These are phyloP conservation scores for Leptopilina drosophilae DNA, from an alignment of 2,888 invertebrate genomes.

Conservation along the genomic window DNA sequence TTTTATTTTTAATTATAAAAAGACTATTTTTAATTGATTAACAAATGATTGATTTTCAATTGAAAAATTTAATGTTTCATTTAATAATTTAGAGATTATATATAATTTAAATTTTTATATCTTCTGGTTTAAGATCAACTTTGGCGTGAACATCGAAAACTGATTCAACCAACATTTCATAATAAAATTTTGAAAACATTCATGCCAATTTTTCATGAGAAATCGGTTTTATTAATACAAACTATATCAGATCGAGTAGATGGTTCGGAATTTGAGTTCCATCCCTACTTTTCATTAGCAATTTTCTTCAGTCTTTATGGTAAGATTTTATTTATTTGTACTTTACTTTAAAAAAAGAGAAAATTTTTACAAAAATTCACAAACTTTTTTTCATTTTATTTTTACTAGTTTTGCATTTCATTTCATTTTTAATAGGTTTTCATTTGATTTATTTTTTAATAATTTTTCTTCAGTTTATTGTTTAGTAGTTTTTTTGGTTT, in stretches of 20 bases:
- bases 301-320: neutral
- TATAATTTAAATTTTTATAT: neutral
- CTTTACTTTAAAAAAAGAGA: no score
- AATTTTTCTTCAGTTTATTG: no score
- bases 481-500: no score
- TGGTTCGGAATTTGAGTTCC: neutral
- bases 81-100: neutral
- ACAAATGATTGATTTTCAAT: neutral
- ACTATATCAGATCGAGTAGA: neutral
- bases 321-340: neutral
- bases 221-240: neutral
- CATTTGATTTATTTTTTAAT: no score
- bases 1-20: no score
- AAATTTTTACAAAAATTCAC: neutral
- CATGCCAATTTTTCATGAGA: neutral
- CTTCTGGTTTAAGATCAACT: neutral
- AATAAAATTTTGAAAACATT: neutral
- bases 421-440: neutral
- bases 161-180: neutral
- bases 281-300: neutral
- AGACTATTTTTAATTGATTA: no score
- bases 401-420: no score
- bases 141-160: neutral
- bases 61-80: neutral
- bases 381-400: neutral